These are phyloP conservation scores for Willowsia nigromaculata DNA, from an alignment of 2,888 invertebrate species.

Conservation along the genomic window DNA sequence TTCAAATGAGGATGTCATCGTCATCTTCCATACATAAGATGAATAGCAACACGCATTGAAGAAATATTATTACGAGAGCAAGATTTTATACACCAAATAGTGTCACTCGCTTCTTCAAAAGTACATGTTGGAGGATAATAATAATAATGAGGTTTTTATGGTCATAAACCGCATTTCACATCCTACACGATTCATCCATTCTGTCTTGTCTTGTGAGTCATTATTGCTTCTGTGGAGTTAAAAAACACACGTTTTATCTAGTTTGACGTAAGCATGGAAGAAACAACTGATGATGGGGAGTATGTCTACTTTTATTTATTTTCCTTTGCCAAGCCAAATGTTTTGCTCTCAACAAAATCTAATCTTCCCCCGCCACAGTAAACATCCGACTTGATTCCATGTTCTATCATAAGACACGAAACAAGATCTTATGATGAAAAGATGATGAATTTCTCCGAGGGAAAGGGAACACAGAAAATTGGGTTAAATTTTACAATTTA, in stretches of 20 bases:
- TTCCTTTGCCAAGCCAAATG: background rate
- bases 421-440: background rate
- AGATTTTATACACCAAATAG: background rate
- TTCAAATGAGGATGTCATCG: background rate
- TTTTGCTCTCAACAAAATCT: background rate
- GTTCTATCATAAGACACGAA: background rate
- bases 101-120: background rate
- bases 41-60: background rate
- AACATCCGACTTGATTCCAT: conserved; percentile 3
- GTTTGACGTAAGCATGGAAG: background rate
- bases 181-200: conserved; percentile 15
- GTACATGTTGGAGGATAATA: background rate
- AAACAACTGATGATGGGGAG: background rate
- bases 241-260: background rate
- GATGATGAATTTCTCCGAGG: background rate
- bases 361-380: conserved; percentile 1
- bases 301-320: background rate
- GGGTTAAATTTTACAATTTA: conserved; percentile 6
- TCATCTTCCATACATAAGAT: background rate
- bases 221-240: background rate
- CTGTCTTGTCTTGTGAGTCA: background rate
- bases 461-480: background rate
- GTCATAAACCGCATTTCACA: conserved; percentile 1
- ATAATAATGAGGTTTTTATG: conserved; percentile 40
- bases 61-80: background rate